A percentile compares a stretch with the other conserved stretches of the same genome.
These are phyloP conservation scores for Halichoeres trimaculatus DNA, from an alignment of 2,113 vertebrate species.

Conservation along the genomic window DNA sequence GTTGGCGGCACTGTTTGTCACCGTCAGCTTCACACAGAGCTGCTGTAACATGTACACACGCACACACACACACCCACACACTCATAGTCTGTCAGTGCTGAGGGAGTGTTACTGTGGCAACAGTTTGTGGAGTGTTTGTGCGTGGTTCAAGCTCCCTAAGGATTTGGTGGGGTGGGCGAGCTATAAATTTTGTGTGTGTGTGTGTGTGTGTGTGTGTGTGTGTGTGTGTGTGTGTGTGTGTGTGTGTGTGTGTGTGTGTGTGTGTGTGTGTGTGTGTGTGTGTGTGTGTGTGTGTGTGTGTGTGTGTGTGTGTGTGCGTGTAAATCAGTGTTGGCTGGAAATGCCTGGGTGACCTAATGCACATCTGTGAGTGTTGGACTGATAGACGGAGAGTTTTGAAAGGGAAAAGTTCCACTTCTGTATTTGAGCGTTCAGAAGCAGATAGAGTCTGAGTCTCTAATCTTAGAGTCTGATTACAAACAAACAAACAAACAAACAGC, in stretches of 20 bases:
- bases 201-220: constrained; percentile 20
- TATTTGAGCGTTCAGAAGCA: neutral
- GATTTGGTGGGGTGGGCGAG: constrained; percentile 33
- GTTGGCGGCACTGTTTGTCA: neutral
- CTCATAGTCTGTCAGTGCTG: constrained; percentile 34
- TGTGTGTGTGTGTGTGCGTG: constrained; percentile 42
- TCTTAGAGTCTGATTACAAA: neutral
- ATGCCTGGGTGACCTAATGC: constrained; percentile 72
- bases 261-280: constrained; percentile 4
- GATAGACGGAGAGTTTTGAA: constrained; percentile 30
- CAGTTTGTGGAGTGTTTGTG: constrained; percentile 60
- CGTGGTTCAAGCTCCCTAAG: constrained; percentile 58
- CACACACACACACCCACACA: too few species aligned
- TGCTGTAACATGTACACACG: neutral
- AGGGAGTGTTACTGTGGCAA: constrained; percentile 63
- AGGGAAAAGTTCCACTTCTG: constrained; percentile 27
- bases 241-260: constrained; percentile 25
- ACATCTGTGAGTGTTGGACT: constrained; percentile 69
- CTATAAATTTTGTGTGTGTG: constrained; percentile 5
- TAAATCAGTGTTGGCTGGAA: constrained; percentile 65
- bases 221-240: constrained; percentile 17
- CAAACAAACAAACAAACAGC: neutral
- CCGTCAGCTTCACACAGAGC: constrained; percentile 25
- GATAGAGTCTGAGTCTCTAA: neutral
- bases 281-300: constrained; percentile 35